Conservation (phyloP, 1,140 invertebrate genomes). For the Bicyclus anynana region DNA sequence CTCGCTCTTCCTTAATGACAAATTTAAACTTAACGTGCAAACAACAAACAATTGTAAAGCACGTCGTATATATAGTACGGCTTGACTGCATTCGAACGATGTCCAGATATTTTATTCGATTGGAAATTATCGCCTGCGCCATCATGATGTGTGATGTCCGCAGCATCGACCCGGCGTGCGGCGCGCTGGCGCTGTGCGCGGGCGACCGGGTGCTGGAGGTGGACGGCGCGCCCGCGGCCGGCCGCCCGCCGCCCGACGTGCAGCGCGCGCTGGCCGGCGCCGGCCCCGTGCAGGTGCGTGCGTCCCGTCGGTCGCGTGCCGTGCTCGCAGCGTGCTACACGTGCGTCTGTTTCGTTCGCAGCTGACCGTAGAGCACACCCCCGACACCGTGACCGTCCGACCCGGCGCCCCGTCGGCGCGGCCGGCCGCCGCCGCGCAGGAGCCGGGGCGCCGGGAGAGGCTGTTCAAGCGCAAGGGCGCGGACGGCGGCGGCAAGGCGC, state of each 20-base stretch:
- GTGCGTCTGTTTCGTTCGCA: too few species aligned
- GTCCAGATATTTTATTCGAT: too few species aligned
- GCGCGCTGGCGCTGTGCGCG: conserved; percentile 90
- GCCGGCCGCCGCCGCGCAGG: conserved; percentile 27
- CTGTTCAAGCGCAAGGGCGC: conserved; percentile 84
- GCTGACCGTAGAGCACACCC: conserved; percentile 93
- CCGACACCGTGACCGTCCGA: conserved; percentile 74
- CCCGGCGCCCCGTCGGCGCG: too few species aligned
- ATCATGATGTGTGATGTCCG: neutral
- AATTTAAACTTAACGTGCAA: too few species aligned
- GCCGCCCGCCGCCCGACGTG: conserved; percentile 86
- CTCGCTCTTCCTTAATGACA: too few species aligned
- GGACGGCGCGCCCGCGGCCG: conserved; percentile 91
- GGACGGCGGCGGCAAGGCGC: conserved; percentile 70
- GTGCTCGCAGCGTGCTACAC: too few species aligned
- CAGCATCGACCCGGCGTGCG: conserved; percentile 89
- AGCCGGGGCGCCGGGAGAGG: conserved; percentile 76
- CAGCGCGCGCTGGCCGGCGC: conserved; percentile 86
- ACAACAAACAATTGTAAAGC: too few species aligned
- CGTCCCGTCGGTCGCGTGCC: too few species aligned
- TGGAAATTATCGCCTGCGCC: too few species aligned
- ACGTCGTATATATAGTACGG: too few species aligned
- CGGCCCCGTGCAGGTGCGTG: conserved; percentile 83
- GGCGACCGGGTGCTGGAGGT: conserved; percentile 95
- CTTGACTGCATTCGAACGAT: too few species aligned